Evolutionary conservation across 1,140 invertebrate species (phyloP).

Genomic region (Fopius arisanus): DNA sequence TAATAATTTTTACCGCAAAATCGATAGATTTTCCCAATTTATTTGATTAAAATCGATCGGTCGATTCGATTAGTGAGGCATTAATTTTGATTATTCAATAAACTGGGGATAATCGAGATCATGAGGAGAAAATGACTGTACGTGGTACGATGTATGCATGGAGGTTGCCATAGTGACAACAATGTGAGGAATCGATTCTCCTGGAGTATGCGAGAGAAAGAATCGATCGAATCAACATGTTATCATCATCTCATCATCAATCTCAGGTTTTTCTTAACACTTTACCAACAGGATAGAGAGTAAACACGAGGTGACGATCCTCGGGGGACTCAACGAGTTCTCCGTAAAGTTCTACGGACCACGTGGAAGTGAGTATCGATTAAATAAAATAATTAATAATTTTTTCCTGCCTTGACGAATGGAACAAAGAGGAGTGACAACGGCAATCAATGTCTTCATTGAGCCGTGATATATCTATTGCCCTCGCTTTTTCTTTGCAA

Average conservation of each 20-base stretch:
- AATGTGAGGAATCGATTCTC: not conserved
- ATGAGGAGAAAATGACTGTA: not conserved
- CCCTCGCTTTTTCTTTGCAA: not conserved
- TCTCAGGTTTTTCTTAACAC: constrained; percentile 48
- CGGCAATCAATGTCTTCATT: not conserved
- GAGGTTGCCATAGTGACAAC: not conserved
- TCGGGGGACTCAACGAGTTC: constrained; percentile 98
- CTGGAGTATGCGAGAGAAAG: not conserved
- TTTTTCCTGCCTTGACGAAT: not conserved
- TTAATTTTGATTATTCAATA: too few species aligned
- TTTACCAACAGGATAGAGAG: constrained; percentile 85
- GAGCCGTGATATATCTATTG: not conserved
- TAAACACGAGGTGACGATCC: constrained; percentile 98
- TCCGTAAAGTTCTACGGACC: constrained; percentile 99
- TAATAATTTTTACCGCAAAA: too few species aligned
- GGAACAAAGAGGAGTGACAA: not conserved
- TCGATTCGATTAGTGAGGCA: too few species aligned
- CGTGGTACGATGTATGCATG: not conserved
- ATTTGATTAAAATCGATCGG: too few species aligned
- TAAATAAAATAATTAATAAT: not conserved
- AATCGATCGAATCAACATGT: not conserved
- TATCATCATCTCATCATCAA: too few species aligned
- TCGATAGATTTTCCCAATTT: too few species aligned
- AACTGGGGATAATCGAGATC: too few species aligned
- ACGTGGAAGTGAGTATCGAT: constrained; percentile 82